These are phyloP conservation scores for Acronicta alni DNA, from an alignment of 2,888 invertebrate species.

Conservation along the genomic window DNA sequence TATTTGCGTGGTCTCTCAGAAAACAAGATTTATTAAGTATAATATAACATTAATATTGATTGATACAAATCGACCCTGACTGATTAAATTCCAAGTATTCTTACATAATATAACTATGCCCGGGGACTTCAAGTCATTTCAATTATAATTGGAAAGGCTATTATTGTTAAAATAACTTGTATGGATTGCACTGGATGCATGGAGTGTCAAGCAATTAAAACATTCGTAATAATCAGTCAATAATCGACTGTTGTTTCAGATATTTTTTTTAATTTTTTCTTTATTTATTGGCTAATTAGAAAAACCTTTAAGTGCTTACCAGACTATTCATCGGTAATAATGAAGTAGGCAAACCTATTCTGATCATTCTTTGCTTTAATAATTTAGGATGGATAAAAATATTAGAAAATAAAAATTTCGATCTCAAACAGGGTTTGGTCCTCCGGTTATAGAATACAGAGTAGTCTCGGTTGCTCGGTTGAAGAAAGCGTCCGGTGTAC, in stretches of 20 bases:
- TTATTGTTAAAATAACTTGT: conserved; percentile 3
- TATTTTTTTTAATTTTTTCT: neutral
- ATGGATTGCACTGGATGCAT: too few species aligned
- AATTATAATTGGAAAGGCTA: conserved; percentile 2
- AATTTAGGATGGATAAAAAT: too few species aligned
- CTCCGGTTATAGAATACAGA: too few species aligned
- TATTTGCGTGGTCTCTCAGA: conserved; percentile 26
- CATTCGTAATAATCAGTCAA: neutral
- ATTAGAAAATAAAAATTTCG: too few species aligned
- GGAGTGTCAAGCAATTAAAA: conserved; percentile 8
- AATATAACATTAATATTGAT: conserved; percentile 37
- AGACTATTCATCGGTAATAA: too few species aligned
- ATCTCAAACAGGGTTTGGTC: too few species aligned
- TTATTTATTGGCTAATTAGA: neutral
- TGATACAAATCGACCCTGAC: conserved; percentile 20
- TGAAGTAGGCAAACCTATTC: too few species aligned
- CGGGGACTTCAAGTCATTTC: conserved; percentile 9
- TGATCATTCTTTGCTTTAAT: too few species aligned
- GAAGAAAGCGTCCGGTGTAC: too few species aligned
- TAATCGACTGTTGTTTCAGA: neutral
- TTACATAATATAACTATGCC: conserved; percentile 5
- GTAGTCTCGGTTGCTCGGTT: too few species aligned
- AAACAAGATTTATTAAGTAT: conserved; percentile 33
- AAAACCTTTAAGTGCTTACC: too few species aligned
- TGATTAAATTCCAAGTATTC: conserved; percentile 5